Evolutionary conservation across 2,797 vertebrate species (phyloP).

Genomic region (Caiman crocodilus): DNA sequence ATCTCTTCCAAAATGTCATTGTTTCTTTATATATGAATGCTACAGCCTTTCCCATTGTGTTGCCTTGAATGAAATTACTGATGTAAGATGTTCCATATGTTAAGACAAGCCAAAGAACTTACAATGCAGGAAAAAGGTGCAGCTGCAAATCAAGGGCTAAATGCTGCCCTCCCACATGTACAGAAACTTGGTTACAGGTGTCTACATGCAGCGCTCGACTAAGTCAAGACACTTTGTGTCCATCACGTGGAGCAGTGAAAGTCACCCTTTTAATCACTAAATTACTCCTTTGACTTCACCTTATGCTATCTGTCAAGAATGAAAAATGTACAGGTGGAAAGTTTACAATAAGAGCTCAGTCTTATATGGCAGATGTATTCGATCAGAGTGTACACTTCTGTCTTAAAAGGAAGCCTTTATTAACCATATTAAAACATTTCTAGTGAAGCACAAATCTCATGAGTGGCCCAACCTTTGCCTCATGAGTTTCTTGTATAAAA

Average conservation of each 20-base stretch:
- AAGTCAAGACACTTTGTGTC: conserved; percentile 55
- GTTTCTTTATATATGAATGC: neutral
- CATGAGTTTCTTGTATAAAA: conserved; percentile 80
- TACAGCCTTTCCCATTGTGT: neutral
- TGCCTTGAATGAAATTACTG: neutral
- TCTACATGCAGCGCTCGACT: conserved; percentile 23
- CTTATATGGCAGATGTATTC: conserved; percentile 67
- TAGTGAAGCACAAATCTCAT: conserved; percentile 77
- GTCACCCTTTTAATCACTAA: conserved; percentile 8
- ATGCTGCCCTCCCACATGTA: neutral
- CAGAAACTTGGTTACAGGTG: conserved; percentile 52
- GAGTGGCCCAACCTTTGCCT: conserved; percentile 45
- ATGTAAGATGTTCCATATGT: conserved; percentile 17
- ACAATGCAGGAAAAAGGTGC: conserved; percentile 10
- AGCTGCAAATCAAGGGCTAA: conserved; percentile 37
- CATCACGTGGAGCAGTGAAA: conserved; percentile 54
- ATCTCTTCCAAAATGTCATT: neutral
- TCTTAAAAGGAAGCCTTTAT: conserved; percentile 80
- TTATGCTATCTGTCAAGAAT: conserved; percentile 19
- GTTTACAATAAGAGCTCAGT: conserved; percentile 34
- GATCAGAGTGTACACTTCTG: conserved; percentile 63
- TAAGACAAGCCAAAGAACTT: conserved; percentile 68
- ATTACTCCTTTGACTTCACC: conserved; percentile 40
- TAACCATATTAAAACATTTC: conserved; percentile 71
- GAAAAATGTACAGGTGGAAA: conserved; percentile 28